These are phyloP conservation scores for Mylabris phalerata DNA, from an alignment of 1,140 invertebrate species.

Conservation along the genomic window DNA sequence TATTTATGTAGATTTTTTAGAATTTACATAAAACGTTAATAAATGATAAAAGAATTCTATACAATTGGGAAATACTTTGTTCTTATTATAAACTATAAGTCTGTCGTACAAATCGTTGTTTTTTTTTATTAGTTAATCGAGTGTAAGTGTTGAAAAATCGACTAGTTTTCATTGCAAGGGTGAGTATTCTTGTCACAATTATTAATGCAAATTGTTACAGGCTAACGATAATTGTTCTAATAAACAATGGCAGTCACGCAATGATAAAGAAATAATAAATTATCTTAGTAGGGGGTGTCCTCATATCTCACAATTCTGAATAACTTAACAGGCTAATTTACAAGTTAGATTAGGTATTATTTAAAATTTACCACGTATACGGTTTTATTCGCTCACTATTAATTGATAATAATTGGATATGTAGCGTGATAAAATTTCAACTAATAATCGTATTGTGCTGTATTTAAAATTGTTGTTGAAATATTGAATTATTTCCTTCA, in stretches of 20 bases:
- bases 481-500: too few species aligned
- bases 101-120: too few species aligned
- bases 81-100: too few species aligned
- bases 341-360: conserved; percentile 27
- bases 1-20: conserved; percentile 8
- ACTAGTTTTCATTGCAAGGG: too few species aligned
- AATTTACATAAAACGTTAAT: not conserved
- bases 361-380: conserved; percentile 14
- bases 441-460: too few species aligned
- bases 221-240: conserved; percentile 25
- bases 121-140: too few species aligned
- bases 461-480: too few species aligned
- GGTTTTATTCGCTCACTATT: conserved; percentile 3
- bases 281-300: conserved; percentile 26
- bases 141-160: too few species aligned
- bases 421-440: too few species aligned
- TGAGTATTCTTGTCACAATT: conserved; percentile 4
- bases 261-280: conserved; percentile 27
- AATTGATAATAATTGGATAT: conserved; percentile 21
- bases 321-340: conserved; percentile 29
- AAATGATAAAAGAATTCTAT: not conserved
- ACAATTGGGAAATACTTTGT: not conserved
- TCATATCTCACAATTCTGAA: conserved; percentile 30
- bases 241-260: conserved; percentile 24
- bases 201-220: conserved; percentile 17